These are phyloP conservation scores for Agelaius tricolor DNA, from an alignment of 2,113 vertebrate species.

Conservation along the genomic window DNA sequence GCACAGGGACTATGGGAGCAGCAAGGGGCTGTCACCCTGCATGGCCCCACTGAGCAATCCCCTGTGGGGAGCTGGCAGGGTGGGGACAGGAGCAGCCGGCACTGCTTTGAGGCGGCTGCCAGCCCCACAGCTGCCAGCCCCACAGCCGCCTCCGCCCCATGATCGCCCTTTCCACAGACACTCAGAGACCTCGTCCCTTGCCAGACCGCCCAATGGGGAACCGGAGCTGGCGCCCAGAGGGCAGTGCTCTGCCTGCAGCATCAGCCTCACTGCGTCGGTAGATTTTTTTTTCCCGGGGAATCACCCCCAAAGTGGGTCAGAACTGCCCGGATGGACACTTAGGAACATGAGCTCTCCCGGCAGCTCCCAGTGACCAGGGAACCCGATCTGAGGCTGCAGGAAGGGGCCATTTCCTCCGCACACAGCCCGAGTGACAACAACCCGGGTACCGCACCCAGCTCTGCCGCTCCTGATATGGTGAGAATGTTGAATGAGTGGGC, in stretches of 20 bases:
- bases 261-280: background rate
- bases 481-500: constrained; percentile 2
- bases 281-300: background rate
- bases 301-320: background rate
- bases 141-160: accelerated
- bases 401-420: constrained; percentile 34
- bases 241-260: background rate
- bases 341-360: background rate
- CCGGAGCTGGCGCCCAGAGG: background rate
- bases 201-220: accelerated
- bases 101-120: background rate
- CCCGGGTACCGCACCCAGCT: constrained; percentile 48
- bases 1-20: background rate
- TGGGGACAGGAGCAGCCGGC: accelerated
- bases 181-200: background rate
- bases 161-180: background rate
- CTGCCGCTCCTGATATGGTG: constrained; percentile 30
- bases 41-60: background rate
- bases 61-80: accelerated
- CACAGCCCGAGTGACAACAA: background rate
- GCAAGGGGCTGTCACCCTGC: background rate
- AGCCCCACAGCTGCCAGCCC: background rate
- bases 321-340: background rate
- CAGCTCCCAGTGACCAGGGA: background rate
- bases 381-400: constrained; percentile 31